Percentiles rank a stretch among this genome's conserved stretches.
phyloP scores from a whole-genome alignment of 37 sponge, comb jelly and placozoan genomes.

The Agelas oroides region DNA sequence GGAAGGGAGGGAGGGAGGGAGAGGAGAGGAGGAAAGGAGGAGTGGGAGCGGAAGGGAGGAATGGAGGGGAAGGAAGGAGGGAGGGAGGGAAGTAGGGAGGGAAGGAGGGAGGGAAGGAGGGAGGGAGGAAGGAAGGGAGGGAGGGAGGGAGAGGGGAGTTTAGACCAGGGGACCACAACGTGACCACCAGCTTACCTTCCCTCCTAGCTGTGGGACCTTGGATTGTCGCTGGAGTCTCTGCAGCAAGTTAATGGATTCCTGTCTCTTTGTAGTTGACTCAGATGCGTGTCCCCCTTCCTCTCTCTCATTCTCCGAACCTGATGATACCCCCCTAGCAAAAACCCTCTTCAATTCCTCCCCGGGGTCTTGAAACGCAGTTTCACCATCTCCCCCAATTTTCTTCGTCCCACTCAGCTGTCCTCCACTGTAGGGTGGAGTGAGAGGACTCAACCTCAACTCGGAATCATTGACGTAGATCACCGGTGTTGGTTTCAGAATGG shows the following conservation, averaged over 20 bases:
- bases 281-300: neutral
- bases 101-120: slow-evolving; percentile 27
- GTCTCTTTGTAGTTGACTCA: neutral
- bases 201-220: slow-evolving; percentile 34
- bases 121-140: slow-evolving; percentile 6
- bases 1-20: neutral
- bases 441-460: slow-evolving; percentile 19
- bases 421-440: slow-evolving; percentile 1
- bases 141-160: slow-evolving; percentile 7
- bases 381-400: neutral
- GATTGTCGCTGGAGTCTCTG: slow-evolving; percentile 37
- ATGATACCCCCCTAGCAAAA: neutral
- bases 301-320: neutral
- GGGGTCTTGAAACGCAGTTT: neutral
- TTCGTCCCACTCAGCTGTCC: neutral
- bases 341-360: slow-evolving; percentile 10
- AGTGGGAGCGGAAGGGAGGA: neutral
- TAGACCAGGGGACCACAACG: neutral
- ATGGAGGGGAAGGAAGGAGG: neutral
- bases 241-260: slow-evolving; percentile 22
- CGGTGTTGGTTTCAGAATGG: slow-evolving; percentile 43
- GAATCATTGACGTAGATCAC: slow-evolving; percentile 29
- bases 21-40: neutral
- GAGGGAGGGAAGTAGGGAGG: slow-evolving; percentile 6
- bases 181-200: slow-evolving; percentile 33